Evolutionary conservation across 2,888 invertebrate genomes (phyloP).

Genomic region (Ectemnius lituratus): DNA sequence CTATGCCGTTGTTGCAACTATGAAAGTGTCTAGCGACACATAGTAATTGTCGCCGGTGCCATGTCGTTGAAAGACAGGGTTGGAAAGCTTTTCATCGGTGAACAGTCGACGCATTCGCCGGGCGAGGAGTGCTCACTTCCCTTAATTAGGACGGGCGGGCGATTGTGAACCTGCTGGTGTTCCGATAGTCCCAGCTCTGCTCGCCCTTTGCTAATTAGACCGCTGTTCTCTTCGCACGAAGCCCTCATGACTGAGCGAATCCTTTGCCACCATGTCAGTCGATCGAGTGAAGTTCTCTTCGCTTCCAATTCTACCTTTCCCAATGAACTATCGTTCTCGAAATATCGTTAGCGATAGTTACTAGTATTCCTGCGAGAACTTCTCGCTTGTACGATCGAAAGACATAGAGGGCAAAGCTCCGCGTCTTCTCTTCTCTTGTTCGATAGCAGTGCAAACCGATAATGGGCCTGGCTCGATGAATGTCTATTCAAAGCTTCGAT

Average conservation of each 20-base stretch:
- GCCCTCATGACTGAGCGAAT: not conserved
- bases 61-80: no score
- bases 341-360: no score
- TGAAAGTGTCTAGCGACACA: not conserved
- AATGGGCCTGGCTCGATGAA: no score
- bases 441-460: no score
- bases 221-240: not conserved
- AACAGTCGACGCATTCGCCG: not conserved
- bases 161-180: not conserved
- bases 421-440: no score
- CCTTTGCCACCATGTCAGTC: not conserved
- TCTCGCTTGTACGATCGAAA: no score
- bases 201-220: not conserved
- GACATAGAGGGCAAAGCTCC: no score
- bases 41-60: not conserved
- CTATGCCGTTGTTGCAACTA: not conserved
- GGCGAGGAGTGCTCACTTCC: constrained; percentile 4
- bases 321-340: no score
- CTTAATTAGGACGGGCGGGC: not conserved
- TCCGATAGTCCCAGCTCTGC: not conserved
- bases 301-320: not conserved
- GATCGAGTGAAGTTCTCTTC: not conserved
- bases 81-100: not conserved
- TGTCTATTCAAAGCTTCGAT: constrained; percentile 19
- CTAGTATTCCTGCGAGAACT: no score